These are phyloP conservation scores for Trichomalopsis sarcophagae DNA, from an alignment of 1,140 invertebrate species.

Conservation along the genomic window DNA sequence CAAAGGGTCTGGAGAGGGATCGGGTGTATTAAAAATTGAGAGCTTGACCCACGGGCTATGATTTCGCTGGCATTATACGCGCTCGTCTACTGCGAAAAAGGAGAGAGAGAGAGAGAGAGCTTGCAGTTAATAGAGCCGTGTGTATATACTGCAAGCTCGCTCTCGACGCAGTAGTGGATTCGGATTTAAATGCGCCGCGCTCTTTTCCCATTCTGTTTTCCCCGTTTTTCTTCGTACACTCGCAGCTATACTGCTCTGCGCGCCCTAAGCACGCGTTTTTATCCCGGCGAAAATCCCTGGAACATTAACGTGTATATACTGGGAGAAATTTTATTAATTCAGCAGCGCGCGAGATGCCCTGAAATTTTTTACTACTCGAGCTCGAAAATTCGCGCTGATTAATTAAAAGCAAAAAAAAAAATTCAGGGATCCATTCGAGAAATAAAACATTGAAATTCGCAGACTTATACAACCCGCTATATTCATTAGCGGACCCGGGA, in stretches of 20 bases:
- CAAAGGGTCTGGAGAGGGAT: neutral
- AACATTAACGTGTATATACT: neutral
- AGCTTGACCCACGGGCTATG: too few relatives aligned
- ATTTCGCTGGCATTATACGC: too few relatives aligned
- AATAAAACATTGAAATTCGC: neutral
- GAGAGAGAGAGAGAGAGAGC: too few relatives aligned
- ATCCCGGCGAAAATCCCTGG: neutral
- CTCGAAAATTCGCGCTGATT: too few relatives aligned
- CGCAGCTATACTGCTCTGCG: too few relatives aligned
- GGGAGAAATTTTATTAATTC: too few relatives aligned
- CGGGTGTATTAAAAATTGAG: too few relatives aligned
- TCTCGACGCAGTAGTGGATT: conserved; percentile 53
- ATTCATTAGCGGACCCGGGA: neutral
- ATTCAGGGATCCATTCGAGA: too few relatives aligned
- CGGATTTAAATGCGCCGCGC: conserved; percentile 59
- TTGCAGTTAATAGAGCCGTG: conserved; percentile 52
- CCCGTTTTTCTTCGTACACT: conserved; percentile 11
- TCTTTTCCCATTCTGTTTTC: conserved; percentile 14
- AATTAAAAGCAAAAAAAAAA: too few relatives aligned
- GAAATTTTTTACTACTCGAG: neutral
- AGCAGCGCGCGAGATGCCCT: conserved; percentile 4
- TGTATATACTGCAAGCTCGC: conserved; percentile 7
- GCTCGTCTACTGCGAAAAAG: too few relatives aligned
- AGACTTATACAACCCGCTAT: neutral
- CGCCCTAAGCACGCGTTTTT: neutral